Evolutionary conservation across 2,888 invertebrate genomes (phyloP).

Genomic region (Epicampocera succincta): DNA sequence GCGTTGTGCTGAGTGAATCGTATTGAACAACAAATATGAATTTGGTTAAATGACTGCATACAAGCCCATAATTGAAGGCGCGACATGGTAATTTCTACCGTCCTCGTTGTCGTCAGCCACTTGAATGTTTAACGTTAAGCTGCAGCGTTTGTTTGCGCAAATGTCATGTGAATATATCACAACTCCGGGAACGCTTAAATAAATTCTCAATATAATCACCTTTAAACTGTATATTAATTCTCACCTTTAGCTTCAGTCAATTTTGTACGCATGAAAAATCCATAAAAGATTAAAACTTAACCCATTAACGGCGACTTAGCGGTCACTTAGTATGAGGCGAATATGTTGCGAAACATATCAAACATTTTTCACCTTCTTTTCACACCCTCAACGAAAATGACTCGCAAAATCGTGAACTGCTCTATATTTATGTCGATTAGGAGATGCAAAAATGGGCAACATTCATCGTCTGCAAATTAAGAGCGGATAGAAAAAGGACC

Average conservation of each 20-base stretch:
- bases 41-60: conserved; percentile 21
- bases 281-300: conserved; percentile 22
- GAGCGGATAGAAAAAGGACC: no score
- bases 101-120: conserved; percentile 25
- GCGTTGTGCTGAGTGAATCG: background rate
- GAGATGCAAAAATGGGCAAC: no score
- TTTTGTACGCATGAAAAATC: conserved; percentile 18
- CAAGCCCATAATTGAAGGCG: conserved; percentile 16
- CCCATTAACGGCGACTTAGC: conserved; percentile 22
- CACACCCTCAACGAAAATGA: no score
- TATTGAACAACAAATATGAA: conserved; percentile 5
- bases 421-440: no score
- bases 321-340: no score
- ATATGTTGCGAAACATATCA: no score
- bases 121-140: conserved; percentile 27
- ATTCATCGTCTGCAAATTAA: no score
- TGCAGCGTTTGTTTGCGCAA: conserved; percentile 59
- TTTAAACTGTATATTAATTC: conserved; percentile 74
- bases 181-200: conserved; percentile 73
- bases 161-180: conserved; percentile 65
- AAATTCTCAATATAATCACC: conserved; percentile 79
- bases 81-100: conserved; percentile 16
- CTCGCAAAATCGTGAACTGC: no score
- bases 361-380: no score
- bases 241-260: conserved; percentile 75